Evolutionary conservation across 2,888 invertebrate species (phyloP), one percentile per base, ranked within the genome.

Genomic region (Antheraea yamamai): DNA sequence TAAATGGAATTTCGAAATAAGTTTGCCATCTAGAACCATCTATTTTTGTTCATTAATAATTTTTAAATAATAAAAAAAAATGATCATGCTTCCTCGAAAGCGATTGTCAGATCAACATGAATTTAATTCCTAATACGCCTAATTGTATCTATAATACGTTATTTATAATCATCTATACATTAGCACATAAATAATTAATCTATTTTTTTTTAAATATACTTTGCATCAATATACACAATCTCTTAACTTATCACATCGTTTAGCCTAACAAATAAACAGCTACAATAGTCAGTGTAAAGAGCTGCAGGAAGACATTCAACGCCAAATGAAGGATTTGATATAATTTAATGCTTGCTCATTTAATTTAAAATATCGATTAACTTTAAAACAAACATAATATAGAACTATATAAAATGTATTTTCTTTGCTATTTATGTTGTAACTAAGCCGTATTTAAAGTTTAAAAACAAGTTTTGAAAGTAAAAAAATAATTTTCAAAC

Each of bases 281-380:
- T 94, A 94, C 91, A 90, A 88, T 92, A 94, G 92, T 94, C 95
- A 95, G 95, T 95, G 95, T 95, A 95, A 87, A 95, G 95, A 95
- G 95, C 95, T 95, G 95, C 92, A 93, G 95, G 95, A 95, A 95
- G 94, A 95, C 95, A 86, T 94, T 89, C 84, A 89, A 94, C 94
- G 83, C 93, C 92, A 88, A 87, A 78, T 76, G 76, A 79, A 76
- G 81, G 82, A 82, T 74, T 75, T 73, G 72, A 73, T 75, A 64
- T 74, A 72, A 74, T 76, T 73, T 58, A 61, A 73, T 39, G 73
- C n/a, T 20, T 55, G 55, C 20, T 55, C 20, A 55, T 61, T 61
- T 23, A 8, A 23, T 61, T 12, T 61, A 61, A 61, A 61, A 23
- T 23, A n/a, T 6, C 20, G 23, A 61, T n/a, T 61, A 12, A 61